Conservation (phyloP, 2,888 invertebrate species). For the Odontocolon sp. region DNA sequence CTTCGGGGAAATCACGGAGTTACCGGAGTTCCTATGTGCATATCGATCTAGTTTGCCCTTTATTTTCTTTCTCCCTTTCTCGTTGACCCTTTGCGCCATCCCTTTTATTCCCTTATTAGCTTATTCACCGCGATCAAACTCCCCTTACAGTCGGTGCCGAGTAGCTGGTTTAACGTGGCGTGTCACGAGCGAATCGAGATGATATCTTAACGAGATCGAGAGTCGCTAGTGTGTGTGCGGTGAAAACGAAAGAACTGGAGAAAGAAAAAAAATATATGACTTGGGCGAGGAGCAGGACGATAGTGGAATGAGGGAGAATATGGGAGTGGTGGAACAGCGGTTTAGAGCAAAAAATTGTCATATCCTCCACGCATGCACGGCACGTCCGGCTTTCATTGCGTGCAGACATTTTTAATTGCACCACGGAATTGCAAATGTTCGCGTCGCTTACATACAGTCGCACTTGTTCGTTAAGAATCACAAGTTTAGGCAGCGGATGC, state of each 20-base stretch:
- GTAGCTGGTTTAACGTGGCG: conserved; percentile 50
- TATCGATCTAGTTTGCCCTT: conserved; percentile 48
- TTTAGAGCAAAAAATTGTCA: conserved; percentile 63
- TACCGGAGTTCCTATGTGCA: neutral
- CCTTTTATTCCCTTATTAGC: conserved; percentile 50
- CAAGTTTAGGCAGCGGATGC: too few species aligned
- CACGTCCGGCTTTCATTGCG: conserved; percentile 66
- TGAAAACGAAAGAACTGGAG: conserved; percentile 3
- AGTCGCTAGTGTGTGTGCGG: conserved; percentile 32
- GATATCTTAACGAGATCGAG: conserved; percentile 61
- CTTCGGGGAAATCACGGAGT: conserved; percentile 42
- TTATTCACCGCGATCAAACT: conserved; percentile 37
- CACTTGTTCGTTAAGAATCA: neutral
- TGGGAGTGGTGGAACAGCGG: conserved; percentile 31
- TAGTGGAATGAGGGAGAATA: neutral
- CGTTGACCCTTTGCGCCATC: conserved; percentile 5
- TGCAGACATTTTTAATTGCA: conserved; percentile 70
- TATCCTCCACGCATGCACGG: conserved; percentile 59
- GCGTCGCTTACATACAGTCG: conserved; percentile 19
- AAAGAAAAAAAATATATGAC: neutral
- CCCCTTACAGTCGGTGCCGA: neutral
- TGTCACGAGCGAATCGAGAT: conserved; percentile 62
- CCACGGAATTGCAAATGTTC: conserved; percentile 55
- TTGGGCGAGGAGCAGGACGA: neutral
- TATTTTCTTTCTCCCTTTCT: conserved; percentile 26